phyloP scores from a whole-genome alignment of 1,140 invertebrate species.

The Hylyphantes graminicola region DNA sequence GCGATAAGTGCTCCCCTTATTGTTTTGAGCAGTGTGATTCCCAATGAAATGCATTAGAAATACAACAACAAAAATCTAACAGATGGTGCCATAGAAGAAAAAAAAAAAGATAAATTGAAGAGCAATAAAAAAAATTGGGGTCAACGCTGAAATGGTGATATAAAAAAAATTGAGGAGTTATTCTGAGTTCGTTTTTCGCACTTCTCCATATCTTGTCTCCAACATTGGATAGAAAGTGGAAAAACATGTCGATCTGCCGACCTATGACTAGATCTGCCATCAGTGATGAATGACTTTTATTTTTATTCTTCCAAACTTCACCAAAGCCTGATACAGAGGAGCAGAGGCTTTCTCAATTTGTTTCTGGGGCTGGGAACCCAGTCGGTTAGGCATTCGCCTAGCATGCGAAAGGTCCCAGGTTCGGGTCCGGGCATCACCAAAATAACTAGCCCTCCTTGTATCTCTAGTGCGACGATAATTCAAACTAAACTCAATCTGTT shows the following conservation, averaged over 20 bases:
- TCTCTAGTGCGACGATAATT: no score
- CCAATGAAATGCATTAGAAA: not conserved
- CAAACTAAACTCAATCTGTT: no score
- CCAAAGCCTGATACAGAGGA: no score
- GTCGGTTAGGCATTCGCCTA: no score
- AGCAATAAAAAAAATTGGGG: constrained; percentile 7
- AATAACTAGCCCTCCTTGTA: no score
- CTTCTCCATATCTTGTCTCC: constrained; percentile 50
- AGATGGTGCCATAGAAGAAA: constrained; percentile 31
- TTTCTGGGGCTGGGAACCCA: no score
- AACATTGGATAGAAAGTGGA: constrained; percentile 55
- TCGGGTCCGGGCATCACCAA: no score
- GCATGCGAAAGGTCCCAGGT: no score
- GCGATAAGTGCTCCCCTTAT: no score
- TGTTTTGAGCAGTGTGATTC: no score
- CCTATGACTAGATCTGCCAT: constrained; percentile 22
- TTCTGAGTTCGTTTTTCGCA: constrained; percentile 9
- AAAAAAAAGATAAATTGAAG: not conserved
- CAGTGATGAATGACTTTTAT: constrained; percentile 42
- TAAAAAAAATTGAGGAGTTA: not conserved
- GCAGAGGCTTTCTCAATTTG: no score
- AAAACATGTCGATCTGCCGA: constrained; percentile 49
- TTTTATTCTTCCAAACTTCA: no score
- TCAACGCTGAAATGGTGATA: not conserved
- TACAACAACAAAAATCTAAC: not conserved